Base-by-base conservation (phyloP, 2,113 vertebrate species). In the Bubo scandiacus region DNA sequence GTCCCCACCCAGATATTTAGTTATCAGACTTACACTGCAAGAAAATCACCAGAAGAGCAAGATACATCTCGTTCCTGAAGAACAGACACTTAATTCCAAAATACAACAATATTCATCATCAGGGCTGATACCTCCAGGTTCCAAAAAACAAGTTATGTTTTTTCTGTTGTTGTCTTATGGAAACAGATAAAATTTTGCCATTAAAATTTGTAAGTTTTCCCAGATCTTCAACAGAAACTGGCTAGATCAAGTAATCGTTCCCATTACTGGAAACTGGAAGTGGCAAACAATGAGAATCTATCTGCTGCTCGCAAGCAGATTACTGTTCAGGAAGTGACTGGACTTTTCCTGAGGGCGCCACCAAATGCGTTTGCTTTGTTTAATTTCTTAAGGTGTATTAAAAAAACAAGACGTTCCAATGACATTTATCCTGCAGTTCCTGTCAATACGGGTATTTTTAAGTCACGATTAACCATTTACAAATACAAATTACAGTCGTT, bases 291-390 rank as follows among this genome's bases (percentile, higher is more conserved):
- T 98, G 97, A 96, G 86, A 97, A 96, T 90, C 92, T 98, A 96
- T 97, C 97, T 96, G 95, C 96, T 95, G 95, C 96, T 97, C 97
- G 81, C 97, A 93, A 95, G 95, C 91, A 97, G 97, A 98, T 98
- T 98, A 95, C 96, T 96, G 96, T 54, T 98, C 98, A 98, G 98
- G 98, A 98, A 98, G 98, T 98, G 98, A 98, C 98, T 97, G 88
- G 97, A 81, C 94, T 98, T 97, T 98, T 98, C 98, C 98, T 98
- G 98, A 98, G 97, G 91, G 96, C 94, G 92, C 86, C 94, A 92
- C 97, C 86, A 88, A 97, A 96, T 62, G 36, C 70, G 67, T 96
- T 96, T 82, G 92, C 97, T 98, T 98, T 98, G 98, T 98, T 98
- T 97, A 94, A 95, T 96, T 98, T 97, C 96, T 97, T 97, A 96